Conservation (phyloP, 1,140 invertebrate genomes). For the Trichonephila clavipes region DNA sequence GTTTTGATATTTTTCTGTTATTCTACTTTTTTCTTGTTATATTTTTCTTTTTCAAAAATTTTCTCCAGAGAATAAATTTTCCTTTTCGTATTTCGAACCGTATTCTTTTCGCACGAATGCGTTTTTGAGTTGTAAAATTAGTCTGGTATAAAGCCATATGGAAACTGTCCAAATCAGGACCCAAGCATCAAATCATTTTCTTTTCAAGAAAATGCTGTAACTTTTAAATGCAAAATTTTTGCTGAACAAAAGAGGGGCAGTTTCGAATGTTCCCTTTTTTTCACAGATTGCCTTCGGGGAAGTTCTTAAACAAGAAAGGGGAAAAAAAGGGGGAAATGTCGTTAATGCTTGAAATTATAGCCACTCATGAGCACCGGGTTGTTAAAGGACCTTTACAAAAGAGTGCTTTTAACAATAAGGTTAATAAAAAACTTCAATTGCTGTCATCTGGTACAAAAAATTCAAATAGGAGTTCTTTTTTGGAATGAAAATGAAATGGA, state of each 20-base stretch:
- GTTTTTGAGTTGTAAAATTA: conserved; percentile 68
- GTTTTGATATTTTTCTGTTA: conserved; percentile 29
- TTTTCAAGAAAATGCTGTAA: conserved; percentile 25
- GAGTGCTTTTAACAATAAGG: conserved; percentile 33
- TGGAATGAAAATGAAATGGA: neutral
- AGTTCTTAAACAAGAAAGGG: neutral
- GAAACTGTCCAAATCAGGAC: conserved; percentile 59
- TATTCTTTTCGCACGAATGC: conserved; percentile 30
- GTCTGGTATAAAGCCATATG: conserved; percentile 72
- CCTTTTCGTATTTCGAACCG: conserved; percentile 33
- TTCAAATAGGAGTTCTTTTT: neutral
- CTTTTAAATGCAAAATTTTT: conserved; percentile 42
- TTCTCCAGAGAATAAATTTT: conserved; percentile 30
- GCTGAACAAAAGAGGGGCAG: conserved; percentile 44
- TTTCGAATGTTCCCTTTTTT: neutral
- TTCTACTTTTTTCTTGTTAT: neutral
- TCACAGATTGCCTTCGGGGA: neutral
- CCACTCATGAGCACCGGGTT: neutral
- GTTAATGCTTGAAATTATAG: conserved; percentile 54
- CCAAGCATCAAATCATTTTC: neutral
- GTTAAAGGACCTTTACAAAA: conserved; percentile 17
- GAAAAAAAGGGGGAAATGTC: neutral
- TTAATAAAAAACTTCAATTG: conserved; percentile 28
- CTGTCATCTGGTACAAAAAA: neutral
- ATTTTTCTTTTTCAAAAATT: conserved; percentile 30